Evolutionary conservation across 2,888 invertebrate species (phyloP).

Genomic region (Chaetogeoica ovagalla): DNA sequence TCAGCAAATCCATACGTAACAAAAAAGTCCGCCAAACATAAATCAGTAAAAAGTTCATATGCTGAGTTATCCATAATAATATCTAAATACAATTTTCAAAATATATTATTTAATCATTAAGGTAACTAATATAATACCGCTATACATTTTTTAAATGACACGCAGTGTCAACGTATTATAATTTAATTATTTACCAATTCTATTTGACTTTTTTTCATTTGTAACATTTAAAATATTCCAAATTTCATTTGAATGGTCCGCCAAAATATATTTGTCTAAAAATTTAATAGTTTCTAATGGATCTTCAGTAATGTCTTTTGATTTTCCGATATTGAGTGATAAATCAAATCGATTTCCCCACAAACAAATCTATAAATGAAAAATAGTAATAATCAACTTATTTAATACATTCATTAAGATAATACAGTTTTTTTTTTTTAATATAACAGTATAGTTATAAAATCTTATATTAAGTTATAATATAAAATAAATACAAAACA

Average conservation of each 20-base stretch:
- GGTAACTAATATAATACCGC: not conserved
- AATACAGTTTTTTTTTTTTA: no score
- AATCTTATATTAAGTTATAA: no score
- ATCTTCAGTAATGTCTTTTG: conserved; percentile 64
- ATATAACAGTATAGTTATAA: no score
- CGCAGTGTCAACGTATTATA: not conserved
- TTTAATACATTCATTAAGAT: not conserved
- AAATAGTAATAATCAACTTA: not conserved
- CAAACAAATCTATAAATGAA: conserved; percentile 68
- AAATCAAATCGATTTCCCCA: conserved; percentile 97
- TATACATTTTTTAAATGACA: not conserved
- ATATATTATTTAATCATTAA: conserved; percentile 1
- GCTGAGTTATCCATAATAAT: conserved; percentile 91
- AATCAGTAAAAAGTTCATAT: conserved; percentile 87
- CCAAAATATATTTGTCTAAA: conserved; percentile 66
- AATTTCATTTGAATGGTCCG: conserved; percentile 62
- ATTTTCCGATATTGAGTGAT: conserved; percentile 77
- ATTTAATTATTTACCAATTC: conserved; percentile 33
- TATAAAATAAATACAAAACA: no score
- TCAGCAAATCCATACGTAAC: conserved; percentile 65
- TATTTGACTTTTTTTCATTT: conserved; percentile 11
- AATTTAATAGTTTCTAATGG: conserved; percentile 64
- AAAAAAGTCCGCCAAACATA: conserved; percentile 83
- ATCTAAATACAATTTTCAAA: conserved; percentile 61
- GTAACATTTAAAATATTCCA: conserved; percentile 30